phyloP scores from a whole-genome alignment of 2,113 vertebrate genomes.

The Tenebrosternarchus preto region DNA sequence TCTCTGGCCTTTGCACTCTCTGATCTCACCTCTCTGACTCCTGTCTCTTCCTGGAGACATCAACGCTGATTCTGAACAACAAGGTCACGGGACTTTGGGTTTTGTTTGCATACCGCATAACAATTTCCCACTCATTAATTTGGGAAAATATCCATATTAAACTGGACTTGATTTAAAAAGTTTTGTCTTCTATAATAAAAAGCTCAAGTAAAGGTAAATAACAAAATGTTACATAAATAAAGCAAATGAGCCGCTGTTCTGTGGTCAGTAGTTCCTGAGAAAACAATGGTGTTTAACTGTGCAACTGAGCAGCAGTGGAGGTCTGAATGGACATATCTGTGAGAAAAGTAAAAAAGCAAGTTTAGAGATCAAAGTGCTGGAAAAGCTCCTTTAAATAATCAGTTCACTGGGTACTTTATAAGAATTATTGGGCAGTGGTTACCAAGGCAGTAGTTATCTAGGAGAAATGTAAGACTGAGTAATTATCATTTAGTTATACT shows the following conservation, averaged over 20 bases:
- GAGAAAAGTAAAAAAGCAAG: too few relatives aligned
- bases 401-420: too few relatives aligned
- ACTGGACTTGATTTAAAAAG: neutral
- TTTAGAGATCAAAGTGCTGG: too few relatives aligned
- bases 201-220: neutral
- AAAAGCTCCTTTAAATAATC: too few relatives aligned
- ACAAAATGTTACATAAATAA: neutral
- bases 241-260: neutral
- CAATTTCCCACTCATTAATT: slow-evolving; percentile 11
- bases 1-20: slow-evolving; percentile 13
- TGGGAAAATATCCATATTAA: neutral
- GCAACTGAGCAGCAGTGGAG: too few relatives aligned
- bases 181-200: neutral
- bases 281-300: too few relatives aligned
- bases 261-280: too few relatives aligned
- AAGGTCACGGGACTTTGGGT: slow-evolving; percentile 9
- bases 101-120: slow-evolving; percentile 35
- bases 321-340: too few relatives aligned
- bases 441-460: too few relatives aligned
- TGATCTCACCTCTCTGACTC: slow-evolving; percentile 13
- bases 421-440: too few relatives aligned
- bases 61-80: slow-evolving; percentile 4
- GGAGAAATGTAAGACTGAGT: too few relatives aligned
- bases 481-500: too few relatives aligned
- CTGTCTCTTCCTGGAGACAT: neutral